These are phyloP conservation scores for Heliconius hortense DNA, from an alignment of 2,888 invertebrate genomes.

Conservation along the genomic window DNA sequence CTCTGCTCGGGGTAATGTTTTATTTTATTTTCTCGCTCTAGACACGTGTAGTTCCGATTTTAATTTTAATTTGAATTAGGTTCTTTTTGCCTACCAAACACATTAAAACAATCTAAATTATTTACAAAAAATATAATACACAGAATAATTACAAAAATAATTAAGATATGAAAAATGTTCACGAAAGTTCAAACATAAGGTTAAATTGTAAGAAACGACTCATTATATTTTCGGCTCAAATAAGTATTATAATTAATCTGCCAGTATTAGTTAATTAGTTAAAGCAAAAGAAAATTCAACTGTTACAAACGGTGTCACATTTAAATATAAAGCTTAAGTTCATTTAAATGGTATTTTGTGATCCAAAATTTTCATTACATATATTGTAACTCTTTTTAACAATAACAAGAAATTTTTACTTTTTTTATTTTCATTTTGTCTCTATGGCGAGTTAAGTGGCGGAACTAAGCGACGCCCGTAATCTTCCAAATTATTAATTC, in stretches of 20 bases:
- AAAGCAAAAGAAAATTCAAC: not conserved
- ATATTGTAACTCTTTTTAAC: too few relatives aligned
- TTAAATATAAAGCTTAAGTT: too few relatives aligned
- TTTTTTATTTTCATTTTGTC: too few relatives aligned
- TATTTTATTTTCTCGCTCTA: not conserved
- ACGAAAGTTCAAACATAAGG: not conserved
- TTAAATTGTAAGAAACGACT: not conserved
- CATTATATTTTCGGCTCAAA: not conserved
- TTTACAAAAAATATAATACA: not conserved
- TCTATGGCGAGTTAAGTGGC: too few relatives aligned
- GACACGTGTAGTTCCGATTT: not conserved
- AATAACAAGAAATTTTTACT: too few relatives aligned
- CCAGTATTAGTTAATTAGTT: not conserved
- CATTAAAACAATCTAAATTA: not conserved
- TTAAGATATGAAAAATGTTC: not conserved
- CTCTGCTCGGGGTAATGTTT: not conserved
- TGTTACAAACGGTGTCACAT: not conserved
- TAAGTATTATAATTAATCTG: not conserved
- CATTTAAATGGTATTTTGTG: too few relatives aligned
- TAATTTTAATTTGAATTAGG: not conserved
- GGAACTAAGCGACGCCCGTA: too few relatives aligned
- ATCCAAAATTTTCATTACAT: too few relatives aligned
- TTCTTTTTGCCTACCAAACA: not conserved
- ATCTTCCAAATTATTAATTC: too few relatives aligned
- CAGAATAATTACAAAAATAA: not conserved